Percentiles rank a stretch among this genome's conserved stretches.
Conservation (phyloP, 2,113 vertebrate genomes). For the Micromys minutus region DNA sequence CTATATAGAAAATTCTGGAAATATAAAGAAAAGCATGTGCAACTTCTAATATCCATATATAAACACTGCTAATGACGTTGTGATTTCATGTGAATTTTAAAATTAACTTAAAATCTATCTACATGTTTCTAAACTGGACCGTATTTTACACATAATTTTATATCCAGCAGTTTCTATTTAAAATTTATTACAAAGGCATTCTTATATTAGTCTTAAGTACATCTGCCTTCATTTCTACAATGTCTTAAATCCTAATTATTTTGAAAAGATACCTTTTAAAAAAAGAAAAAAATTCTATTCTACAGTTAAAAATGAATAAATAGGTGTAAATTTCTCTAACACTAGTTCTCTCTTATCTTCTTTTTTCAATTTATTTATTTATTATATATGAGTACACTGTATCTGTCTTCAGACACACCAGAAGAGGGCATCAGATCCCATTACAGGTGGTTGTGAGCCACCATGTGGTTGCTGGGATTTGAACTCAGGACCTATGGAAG, state of each 20-base stretch:
- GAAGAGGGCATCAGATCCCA: too few species aligned
- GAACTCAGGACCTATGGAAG: too few species aligned
- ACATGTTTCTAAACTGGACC: not conserved
- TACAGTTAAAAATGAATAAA: not conserved
- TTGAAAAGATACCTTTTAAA: not conserved
- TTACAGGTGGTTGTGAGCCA: too few species aligned
- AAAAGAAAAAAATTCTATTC: not conserved
- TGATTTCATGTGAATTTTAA: conserved; percentile 1
- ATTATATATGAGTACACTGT: too few species aligned
- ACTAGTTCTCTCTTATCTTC: not conserved
- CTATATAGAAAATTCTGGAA: not conserved
- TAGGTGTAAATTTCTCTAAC: not conserved
- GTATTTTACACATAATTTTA: conserved; percentile 8
- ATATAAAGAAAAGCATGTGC: not conserved
- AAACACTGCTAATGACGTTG: not conserved
- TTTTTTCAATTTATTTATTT: too few species aligned
- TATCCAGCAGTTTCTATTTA: conserved; percentile 13
- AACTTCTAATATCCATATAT: not conserved
- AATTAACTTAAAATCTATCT: conserved; percentile 4
- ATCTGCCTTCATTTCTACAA: conserved; percentile 1
- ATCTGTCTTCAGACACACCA: too few species aligned
- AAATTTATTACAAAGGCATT: not conserved
- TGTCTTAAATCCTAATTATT: not conserved
- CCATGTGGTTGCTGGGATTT: too few species aligned
- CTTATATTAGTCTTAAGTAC: not conserved